Evolutionary conservation across 2,113 vertebrate species (phyloP).

Genomic region (Anolis sagrei): DNA sequence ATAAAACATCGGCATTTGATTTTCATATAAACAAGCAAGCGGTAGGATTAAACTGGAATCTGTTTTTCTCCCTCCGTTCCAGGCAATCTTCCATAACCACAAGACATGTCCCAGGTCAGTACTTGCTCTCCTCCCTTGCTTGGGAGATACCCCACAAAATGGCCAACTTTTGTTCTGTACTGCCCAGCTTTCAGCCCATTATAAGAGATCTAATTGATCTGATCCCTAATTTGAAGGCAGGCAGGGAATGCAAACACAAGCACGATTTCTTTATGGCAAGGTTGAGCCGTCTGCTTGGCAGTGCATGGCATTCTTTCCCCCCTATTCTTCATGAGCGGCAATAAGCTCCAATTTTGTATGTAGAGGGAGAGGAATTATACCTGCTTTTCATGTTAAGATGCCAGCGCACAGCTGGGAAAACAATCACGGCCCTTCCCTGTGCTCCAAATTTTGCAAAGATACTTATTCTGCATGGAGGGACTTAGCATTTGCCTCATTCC

Average conservation of each 20-base stretch:
- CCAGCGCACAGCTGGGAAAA: conserved; percentile 31
- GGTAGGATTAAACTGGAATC: background rate
- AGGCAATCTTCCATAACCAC: background rate
- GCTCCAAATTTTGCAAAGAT: background rate
- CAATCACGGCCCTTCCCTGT: background rate
- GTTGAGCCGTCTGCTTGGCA: conserved; percentile 8
- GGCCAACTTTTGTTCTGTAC: background rate
- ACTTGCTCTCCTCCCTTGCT: background rate
- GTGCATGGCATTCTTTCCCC: background rate
- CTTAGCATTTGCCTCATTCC: conserved; percentile 29
- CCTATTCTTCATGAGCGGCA: background rate
- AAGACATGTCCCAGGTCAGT: background rate
- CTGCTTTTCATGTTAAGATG: conserved; percentile 24
- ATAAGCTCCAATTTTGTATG: background rate
- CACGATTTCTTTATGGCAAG: background rate
- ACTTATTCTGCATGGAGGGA: background rate
- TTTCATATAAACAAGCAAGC: conserved; percentile 14
- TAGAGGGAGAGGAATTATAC: conserved; percentile 1
- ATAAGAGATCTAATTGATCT: background rate
- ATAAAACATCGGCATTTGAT: background rate
- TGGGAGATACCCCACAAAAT: too few relatives aligned
- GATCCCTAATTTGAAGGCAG: background rate
- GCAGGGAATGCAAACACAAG: background rate
- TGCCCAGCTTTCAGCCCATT: background rate
- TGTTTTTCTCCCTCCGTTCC: background rate